Evolutionary conservation across 2,888 invertebrate genomes (phyloP).

Genomic region (Horisme vitalbata): DNA sequence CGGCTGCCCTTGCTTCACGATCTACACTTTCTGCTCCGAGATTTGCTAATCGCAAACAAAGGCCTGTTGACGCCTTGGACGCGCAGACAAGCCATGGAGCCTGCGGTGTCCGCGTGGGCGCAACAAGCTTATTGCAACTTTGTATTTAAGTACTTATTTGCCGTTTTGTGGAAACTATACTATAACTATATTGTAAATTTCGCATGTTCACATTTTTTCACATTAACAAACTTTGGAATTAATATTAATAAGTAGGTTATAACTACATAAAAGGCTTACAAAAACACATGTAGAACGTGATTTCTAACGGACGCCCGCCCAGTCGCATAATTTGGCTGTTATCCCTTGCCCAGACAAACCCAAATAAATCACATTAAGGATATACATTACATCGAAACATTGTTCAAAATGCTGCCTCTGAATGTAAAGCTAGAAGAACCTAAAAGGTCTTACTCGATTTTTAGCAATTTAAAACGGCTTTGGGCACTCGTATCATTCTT

Average conservation of each 20-base stretch:
- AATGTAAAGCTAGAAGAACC: slow-evolving; percentile 17
- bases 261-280: neutral
- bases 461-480: slow-evolving; percentile 27
- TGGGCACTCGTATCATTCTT: slow-evolving; percentile 22
- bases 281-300: slow-evolving; percentile 4
- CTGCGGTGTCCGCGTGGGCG: no score
- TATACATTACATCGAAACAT: slow-evolving; percentile 24
- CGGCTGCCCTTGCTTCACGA: no score
- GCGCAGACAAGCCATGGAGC: no score
- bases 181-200: neutral
- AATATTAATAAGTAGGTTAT: no score
- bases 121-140: no score
- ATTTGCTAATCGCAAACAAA: no score
- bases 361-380: slow-evolving; percentile 33
- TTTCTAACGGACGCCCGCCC: slow-evolving; percentile 21
- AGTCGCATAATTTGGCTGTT: slow-evolving; percentile 29
- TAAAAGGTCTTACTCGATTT: slow-evolving; percentile 25
- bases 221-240: no score
- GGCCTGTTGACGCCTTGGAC: no score
- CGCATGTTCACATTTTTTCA: no score
- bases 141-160: no score
- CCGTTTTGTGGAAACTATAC: no score
- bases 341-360: slow-evolving; percentile 27
- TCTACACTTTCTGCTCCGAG: no score
- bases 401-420: slow-evolving; percentile 19